phyloP scores from a whole-genome alignment of 2,888 invertebrate genomes.

The Cantharis nigra region DNA sequence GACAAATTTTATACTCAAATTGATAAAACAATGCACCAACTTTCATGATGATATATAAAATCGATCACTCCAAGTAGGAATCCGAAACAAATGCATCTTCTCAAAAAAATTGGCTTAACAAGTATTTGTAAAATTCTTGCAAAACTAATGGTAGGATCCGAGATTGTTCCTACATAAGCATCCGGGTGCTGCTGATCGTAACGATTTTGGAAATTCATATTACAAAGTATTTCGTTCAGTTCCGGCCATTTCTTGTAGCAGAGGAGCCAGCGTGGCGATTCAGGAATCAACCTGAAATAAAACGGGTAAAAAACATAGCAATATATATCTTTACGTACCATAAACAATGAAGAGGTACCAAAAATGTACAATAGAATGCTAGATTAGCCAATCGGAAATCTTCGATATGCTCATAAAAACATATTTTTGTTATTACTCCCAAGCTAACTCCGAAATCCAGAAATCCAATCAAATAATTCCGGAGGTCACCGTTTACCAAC shows the following conservation, averaged over 20 bases:
- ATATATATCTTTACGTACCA: neutral
- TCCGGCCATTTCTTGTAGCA: neutral
- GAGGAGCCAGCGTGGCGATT: neutral
- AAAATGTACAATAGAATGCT: neutral
- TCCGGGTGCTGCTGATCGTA: rapidly evolving
- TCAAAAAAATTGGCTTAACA: neutral
- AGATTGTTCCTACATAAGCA: neutral
- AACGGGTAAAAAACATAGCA: too few species aligned
- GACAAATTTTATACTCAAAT: neutral
- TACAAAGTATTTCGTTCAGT: neutral
- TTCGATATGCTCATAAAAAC: neutral
- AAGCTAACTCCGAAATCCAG: neutral
- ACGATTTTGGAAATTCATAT: neutral
- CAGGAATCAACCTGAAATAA: neutral
- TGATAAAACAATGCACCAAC: neutral
- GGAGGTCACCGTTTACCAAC: neutral
- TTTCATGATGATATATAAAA: neutral
- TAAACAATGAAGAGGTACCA: neutral
- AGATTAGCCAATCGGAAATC: neutral
- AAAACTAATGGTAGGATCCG: neutral
- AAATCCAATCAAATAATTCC: neutral
- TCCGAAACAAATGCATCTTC: neutral
- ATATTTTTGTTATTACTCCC: neutral
- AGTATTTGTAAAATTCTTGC: neutral
- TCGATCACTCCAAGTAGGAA: neutral